Evolutionary conservation across 2,888 invertebrate species (phyloP), one percentile per base, ranked within the genome.

Genomic region (Mesochorus sp.): DNA sequence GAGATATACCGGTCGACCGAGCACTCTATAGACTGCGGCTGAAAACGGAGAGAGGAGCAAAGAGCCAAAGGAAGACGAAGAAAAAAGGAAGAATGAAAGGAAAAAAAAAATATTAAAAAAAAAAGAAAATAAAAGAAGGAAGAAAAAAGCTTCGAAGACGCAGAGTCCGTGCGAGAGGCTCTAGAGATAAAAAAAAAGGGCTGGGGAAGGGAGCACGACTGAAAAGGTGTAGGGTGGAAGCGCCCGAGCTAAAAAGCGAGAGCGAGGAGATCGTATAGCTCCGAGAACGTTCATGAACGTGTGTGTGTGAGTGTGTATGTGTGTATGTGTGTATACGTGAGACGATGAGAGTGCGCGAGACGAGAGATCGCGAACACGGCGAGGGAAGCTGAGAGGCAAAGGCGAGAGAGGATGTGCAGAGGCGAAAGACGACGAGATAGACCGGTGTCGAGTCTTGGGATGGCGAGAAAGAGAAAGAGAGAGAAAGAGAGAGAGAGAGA

Each of bases 1-100:
- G 21, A 66, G 44, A 71, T 72, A 73, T 66, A 70, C 61, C 71
- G 72, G 72, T 53, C 55, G 76, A 72, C 37, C 75, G 47, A 47
- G 78, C 62, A 62, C 47, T 47, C 68, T 74, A 71, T 72, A 79
- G 79, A 80, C 80, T 76, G 75, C 61, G 74, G 74, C 61, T 68
- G 24, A 79, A 57, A 26, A 62, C 64, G 39, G 71, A 59, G 67
- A 10, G 51, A 34, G 51, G 24, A n/a, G 42, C 24, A 53, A 44
- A 51, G 44, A 42, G 42, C 72, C 47, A 42, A 59, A 80, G 67
- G 31, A 76, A 72, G 67, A 68, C 26, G 59, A 55, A 57, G 75
- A 61, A 64, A 62, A 44, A 59, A 64, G 28, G 53, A 21, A 12
- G 17, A 67, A 72, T n/a, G n/a, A 64, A 57, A 67, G 44, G 59